phyloP scores from a whole-genome alignment of 2,113 vertebrate genomes.

The Crocuta crocuta region DNA sequence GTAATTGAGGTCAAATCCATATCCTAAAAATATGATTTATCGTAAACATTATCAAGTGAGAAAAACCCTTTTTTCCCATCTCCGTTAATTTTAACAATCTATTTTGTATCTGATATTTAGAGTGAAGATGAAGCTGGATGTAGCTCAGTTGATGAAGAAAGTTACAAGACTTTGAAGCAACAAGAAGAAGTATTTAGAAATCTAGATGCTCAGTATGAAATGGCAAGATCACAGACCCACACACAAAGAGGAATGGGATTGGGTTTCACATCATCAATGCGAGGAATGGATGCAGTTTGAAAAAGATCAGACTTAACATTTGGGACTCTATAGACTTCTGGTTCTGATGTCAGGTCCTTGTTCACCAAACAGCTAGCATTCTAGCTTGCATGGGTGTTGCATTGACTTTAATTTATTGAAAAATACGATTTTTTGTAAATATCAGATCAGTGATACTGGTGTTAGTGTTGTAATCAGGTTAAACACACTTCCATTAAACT shows the following conservation, averaged over 20 bases:
- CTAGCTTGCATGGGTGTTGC: conserved; percentile 98
- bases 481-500: conserved; percentile 91
- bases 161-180: conserved; percentile 96
- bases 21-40: background rate
- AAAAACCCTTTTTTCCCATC: background rate
- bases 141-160: conserved; percentile 93
- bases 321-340: conserved; percentile 87
- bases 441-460: conserved; percentile 92
- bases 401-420: conserved; percentile 98
- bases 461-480: conserved; percentile 92
- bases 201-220: conserved; percentile 98
- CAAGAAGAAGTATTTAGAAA: conserved; percentile 99
- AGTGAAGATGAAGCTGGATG: conserved; percentile 94
- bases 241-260: conserved; percentile 99
- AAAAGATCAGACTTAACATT: conserved; percentile 71
- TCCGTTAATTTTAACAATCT: conserved; percentile 33
- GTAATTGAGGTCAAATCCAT: background rate
- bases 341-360: conserved; percentile 90
- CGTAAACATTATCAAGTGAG: background rate
- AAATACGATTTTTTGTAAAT: conserved; percentile 95
- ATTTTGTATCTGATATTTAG: conserved; percentile 81
- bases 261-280: conserved; percentile 95
- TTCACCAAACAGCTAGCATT: conserved; percentile 93
- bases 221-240: conserved; percentile 98
- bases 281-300: conserved; percentile 98